Evolutionary conservation across 2,888 invertebrate genomes (phyloP), one percentile per base, ranked within the genome.

Genomic region (Lasioglossum villosulum): DNA sequence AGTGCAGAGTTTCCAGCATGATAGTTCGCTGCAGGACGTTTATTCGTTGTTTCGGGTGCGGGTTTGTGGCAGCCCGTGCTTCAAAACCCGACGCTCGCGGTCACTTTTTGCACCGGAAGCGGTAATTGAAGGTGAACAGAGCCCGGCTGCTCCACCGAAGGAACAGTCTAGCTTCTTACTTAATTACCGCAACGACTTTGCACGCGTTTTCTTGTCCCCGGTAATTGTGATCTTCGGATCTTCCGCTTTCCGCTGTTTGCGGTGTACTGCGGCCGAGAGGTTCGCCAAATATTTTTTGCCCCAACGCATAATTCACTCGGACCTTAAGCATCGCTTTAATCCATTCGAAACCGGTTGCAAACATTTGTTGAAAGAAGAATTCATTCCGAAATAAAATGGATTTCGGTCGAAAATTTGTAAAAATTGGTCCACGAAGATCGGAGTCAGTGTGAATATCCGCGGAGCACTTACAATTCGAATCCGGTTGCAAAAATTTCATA

Each of bases 131-230:
- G 80, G 39, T 48, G 72, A 73, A 14, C 70, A 70, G 81, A 77
- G 74, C 59, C 66, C 59, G 12, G 5, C 16, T 63, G 30, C 12
- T 10, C 23, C 52, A 10, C 27, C 63, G 45, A 66, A 59, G 71
- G 56, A 83, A 83, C 56, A 16, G 42, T 85, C 39, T 23, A 42
- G 76, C 59, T 87, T 83, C 87, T 86, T 78, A 66, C 72, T 81
- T 79, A 83, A 82, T 76, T 83, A 74, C 86, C 87, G 73, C 87
- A 75, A 80, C 78, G 42, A 78, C 59, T 70, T 73, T 56, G 68
- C 52, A 3, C 63, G 76, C 45, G 52, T 79, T 71, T 82, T 78
- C 73, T 27, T 52, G 75, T 72, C 68, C 45, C 42, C 45, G 42
- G 78, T 76, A 70, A 81, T 77, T 74, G 70, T 56, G 59, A 86